Evolutionary conservation across 2,888 invertebrate species (phyloP).

Genomic region (Coelogynopora nodosa): DNA sequence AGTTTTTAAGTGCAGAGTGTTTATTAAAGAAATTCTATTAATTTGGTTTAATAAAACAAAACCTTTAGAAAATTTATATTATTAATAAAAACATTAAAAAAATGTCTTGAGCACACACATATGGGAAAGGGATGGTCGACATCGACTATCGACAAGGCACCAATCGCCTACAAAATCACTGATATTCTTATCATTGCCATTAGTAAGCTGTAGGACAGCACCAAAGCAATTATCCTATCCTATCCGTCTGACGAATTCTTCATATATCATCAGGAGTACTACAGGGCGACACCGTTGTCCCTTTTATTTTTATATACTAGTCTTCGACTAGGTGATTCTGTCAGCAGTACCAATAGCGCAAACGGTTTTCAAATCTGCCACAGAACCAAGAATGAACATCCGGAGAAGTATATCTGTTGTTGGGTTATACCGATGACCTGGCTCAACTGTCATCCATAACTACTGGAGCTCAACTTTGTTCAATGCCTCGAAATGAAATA

Average conservation of each 20-base stretch:
- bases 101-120: too few relatives aligned
- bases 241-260: neutral
- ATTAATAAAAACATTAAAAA: too few relatives aligned
- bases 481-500: neutral
- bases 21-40: too few relatives aligned
- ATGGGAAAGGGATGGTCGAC: too few relatives aligned
- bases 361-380: neutral
- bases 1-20: too few relatives aligned
- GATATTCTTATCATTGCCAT: too few relatives aligned
- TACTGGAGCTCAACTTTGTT: neutral
- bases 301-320: neutral
- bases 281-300: neutral
- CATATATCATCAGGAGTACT: conserved; percentile 6
- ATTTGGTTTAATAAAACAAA: too few relatives aligned
- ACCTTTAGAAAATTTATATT: too few relatives aligned
- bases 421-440: neutral
- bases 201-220: neutral
- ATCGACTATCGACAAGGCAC: too few relatives aligned
- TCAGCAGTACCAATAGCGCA: neutral
- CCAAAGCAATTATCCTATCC: neutral
- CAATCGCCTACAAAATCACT: too few relatives aligned
- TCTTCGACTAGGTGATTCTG: neutral
- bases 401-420: neutral
- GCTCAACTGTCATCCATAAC: neutral
- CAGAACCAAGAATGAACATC: neutral